A percentile compares a stretch with the other conserved stretches of the same genome.
Conservation (phyloP, 2,888 invertebrate genomes). For the Morpho achilles region DNA sequence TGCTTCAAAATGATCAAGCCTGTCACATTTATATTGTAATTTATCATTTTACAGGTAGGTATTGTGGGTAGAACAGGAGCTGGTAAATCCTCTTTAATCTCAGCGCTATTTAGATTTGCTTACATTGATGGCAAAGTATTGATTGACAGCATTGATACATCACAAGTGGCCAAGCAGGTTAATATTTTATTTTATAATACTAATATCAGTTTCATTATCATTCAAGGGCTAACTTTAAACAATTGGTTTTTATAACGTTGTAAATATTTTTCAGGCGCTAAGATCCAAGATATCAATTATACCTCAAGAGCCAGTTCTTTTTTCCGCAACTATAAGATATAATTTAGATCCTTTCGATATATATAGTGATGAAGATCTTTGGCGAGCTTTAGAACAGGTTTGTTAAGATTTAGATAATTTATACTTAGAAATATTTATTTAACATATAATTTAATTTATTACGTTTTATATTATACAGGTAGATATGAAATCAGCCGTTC, state of each 20-base stretch:
- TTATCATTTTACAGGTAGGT: slow-evolving; percentile 69
- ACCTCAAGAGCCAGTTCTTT: slow-evolving; percentile 91
- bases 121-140: slow-evolving; percentile 79
- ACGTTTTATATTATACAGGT: slow-evolving; percentile 68
- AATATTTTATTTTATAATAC: slow-evolving; percentile 3
- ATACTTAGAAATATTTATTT: background rate
- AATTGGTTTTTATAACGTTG: too few species aligned
- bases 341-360: slow-evolving; percentile 88
- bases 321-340: slow-evolving; percentile 84
- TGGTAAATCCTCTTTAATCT: slow-evolving; percentile 84
- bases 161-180: slow-evolving; percentile 76
- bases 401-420: background rate
- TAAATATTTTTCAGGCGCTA: slow-evolving; percentile 69
- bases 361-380: slow-evolving; percentile 83
- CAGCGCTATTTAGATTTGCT: slow-evolving; percentile 84
- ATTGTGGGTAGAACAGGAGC: slow-evolving; percentile 88
- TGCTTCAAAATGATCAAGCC: too few species aligned
- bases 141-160: slow-evolving; percentile 82
- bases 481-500: slow-evolving; percentile 84
- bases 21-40: background rate
- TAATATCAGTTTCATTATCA: slow-evolving; percentile 1
- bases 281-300: slow-evolving; percentile 82
- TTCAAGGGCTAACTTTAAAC: too few species aligned
- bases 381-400: slow-evolving; percentile 86
- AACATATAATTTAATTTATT: background rate